phyloP scores from a whole-genome alignment of 37 sponge, comb jelly and placozoan species.

The Bolinopsis microptera region DNA sequence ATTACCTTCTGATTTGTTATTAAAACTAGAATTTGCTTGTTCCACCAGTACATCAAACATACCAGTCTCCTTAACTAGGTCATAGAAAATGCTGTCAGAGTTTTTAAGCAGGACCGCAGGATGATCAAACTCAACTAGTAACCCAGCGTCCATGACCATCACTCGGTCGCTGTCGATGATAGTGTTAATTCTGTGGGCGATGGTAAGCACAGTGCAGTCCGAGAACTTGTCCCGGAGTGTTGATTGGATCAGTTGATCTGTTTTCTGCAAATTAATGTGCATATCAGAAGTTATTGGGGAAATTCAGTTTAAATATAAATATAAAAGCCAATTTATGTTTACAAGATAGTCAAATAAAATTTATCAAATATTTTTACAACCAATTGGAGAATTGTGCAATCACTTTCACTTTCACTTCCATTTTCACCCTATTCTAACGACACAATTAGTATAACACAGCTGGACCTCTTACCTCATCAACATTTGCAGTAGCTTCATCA shows the following conservation, averaged over 20 bases:
- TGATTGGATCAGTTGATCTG: slow-evolving; percentile 74
- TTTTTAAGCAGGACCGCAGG: slow-evolving; percentile 66
- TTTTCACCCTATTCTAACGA: no score
- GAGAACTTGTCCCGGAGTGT: slow-evolving; percentile 69
- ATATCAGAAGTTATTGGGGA: neutral
- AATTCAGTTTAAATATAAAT: neutral
- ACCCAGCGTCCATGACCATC: slow-evolving; percentile 73
- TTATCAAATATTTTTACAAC: neutral
- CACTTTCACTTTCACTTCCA: neutral
- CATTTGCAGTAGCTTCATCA: slow-evolving; percentile 89
- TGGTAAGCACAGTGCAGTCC: slow-evolving; percentile 73
- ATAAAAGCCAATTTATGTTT: neutral
- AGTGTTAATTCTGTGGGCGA: slow-evolving; percentile 78
- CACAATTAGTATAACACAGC: no score
- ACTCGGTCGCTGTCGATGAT: slow-evolving; percentile 78
- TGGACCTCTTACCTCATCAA: slow-evolving; percentile 74
- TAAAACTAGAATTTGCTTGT: neutral
- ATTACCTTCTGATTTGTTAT: neutral
- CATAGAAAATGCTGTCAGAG: neutral
- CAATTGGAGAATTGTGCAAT: neutral
- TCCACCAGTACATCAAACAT: slow-evolving; percentile 52
- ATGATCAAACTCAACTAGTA: slow-evolving; percentile 68
- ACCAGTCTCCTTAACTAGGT: slow-evolving; percentile 43
- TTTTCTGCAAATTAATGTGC: slow-evolving; percentile 70
- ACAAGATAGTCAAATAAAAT: no score